Conservation (phyloP, 2,888 invertebrate genomes). For the Xestia xanthographa region DNA sequence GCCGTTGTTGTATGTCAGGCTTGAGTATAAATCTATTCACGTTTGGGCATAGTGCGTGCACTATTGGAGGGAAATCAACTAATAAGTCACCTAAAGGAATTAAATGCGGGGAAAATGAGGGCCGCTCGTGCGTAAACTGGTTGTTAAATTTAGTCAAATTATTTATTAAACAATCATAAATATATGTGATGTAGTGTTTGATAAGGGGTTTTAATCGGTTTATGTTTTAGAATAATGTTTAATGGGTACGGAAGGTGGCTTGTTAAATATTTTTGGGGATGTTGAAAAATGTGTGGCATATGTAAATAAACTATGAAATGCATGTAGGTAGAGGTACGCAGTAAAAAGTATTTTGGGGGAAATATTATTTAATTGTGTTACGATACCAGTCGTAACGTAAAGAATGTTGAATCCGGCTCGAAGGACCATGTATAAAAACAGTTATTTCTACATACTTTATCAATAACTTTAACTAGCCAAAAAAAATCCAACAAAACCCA, state of each 20-base stretch:
- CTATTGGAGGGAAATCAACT: slow-evolving; percentile 65
- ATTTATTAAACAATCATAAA: slow-evolving; percentile 58
- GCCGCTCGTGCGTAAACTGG: slow-evolving; percentile 43
- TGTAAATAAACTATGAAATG: slow-evolving; percentile 13
- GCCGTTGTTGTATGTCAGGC: slow-evolving; percentile 31
- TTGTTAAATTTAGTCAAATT: slow-evolving; percentile 55
- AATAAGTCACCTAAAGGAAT: slow-evolving; percentile 67
- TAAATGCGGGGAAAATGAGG: slow-evolving; percentile 54
- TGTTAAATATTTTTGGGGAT: slow-evolving; percentile 26
- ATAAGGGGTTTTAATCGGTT: slow-evolving; percentile 54
- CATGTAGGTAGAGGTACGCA: neutral
- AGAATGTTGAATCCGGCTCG: neutral
- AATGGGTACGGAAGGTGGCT: slow-evolving; percentile 17
- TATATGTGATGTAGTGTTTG: slow-evolving; percentile 50
- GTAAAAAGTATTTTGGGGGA: neutral
- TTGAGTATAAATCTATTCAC: slow-evolving; percentile 68
- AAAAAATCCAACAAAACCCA: slow-evolving; percentile 2
- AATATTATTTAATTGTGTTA: neutral
- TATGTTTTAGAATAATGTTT: slow-evolving; percentile 37
- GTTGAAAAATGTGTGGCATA: slow-evolving; percentile 26
- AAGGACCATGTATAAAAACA: slow-evolving; percentile 1
- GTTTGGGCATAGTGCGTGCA: slow-evolving; percentile 70
- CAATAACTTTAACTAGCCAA: neutral
- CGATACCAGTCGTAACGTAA: neutral
- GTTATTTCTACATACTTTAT: neutral